Percentiles rank a stretch among this genome's conserved stretches.
Conservation (phyloP, 2,113 vertebrate species). For the Periophthalmodon schlosseri region DNA sequence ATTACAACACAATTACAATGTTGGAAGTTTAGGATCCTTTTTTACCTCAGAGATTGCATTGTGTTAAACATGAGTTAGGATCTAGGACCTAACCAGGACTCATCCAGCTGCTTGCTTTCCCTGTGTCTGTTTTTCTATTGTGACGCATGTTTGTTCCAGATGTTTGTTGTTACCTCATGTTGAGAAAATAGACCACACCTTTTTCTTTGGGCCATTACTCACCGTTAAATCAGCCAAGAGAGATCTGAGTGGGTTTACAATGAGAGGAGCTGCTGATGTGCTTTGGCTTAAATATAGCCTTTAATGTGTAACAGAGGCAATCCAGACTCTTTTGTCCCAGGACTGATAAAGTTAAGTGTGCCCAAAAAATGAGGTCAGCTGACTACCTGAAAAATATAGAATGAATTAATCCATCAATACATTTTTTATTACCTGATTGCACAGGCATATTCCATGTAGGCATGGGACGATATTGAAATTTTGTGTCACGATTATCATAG, state of each 20-base stretch:
- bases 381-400: not conserved
- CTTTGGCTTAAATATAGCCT: not conserved
- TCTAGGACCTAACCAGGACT: conserved; percentile 9
- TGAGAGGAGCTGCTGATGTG: conserved; percentile 16
- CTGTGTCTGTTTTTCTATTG: conserved; percentile 27
- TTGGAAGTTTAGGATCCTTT: not conserved
- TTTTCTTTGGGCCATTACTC: conserved; percentile 41
- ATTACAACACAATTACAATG: not conserved
- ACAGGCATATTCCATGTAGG: not conserved
- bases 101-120: conserved; percentile 31
- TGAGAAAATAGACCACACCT: conserved; percentile 45
- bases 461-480: too few relatives aligned
- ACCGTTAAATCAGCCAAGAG: conserved; percentile 29
- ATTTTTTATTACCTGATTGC: not conserved
- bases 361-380: not conserved
- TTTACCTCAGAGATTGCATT: not conserved
- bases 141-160: conserved; percentile 69
- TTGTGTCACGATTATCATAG: too few relatives aligned
- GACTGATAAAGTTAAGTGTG: conserved; percentile 11
- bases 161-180: conserved; percentile 67
- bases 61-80: too few relatives aligned
- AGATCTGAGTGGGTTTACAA: conserved; percentile 38
- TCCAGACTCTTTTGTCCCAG: conserved; percentile 14
- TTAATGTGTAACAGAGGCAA: not conserved
- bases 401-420: not conserved